Evolutionary conservation across 2,888 invertebrate genomes (phyloP), one percentile per base, ranked within the genome.

Genomic region (Exephanes ischioxanthus): DNA sequence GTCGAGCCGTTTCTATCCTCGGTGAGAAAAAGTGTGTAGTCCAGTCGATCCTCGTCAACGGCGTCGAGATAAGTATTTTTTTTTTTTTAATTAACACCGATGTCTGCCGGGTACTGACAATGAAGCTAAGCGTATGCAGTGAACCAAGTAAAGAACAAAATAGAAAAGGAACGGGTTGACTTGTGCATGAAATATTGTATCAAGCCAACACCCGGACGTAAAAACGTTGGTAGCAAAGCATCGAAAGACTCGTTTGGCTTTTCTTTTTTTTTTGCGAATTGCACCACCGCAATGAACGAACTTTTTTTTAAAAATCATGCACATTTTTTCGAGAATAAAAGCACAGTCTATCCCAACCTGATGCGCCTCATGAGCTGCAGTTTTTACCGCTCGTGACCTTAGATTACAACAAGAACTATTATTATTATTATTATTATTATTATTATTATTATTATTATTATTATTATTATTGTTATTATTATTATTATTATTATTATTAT

Each of bases 151-250:
- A 5, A 14, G 1, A 22, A 51, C 19, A 55, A 11, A 83, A 41
- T 37, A 33, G 9, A 16, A 33, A 61, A 63, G 16, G 0, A 51
- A 66, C 70, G 61, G 79, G 78, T 26, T 79, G 82, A 81, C 82
- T 84, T 84, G 84, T 81, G 81, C 85, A 41, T 5, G 45, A 33
- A 75, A 63, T 26, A 80, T 68, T 81, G 68, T 84, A 84, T 81
- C 84, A 84, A 84, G 81, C 73, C 84, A 81, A 45, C 81, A 68
- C 67, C 81, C 68, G 33, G 16, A 51, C n/a, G 16, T 30, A 61
- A 14, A 16, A 61, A 14, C 14, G 14, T 26, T 30, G 9, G 2
- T 4, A 16, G 61, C 61, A 61, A 61, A 30, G 16, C 33, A 5
- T 61, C 4, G 16, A 61, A 61, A 2, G 61, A 11, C 11, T 11